phyloP scores from a whole-genome alignment of 2,113 vertebrate genomes.

The Sigmodon hispidus region DNA sequence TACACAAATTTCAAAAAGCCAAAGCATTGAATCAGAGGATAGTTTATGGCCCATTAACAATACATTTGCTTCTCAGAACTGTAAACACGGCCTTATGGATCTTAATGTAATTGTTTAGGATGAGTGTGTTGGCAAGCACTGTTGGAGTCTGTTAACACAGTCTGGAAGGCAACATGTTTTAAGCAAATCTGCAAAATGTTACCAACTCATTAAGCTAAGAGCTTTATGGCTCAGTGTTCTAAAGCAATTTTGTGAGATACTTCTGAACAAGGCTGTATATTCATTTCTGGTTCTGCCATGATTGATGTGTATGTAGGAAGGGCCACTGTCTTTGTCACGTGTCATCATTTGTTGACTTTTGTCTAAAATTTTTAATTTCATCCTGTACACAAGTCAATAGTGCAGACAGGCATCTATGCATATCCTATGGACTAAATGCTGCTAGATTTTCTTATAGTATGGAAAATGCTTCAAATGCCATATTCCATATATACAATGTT shows the following conservation, averaged over 20 bases:
- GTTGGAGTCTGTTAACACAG: slow-evolving; percentile 75
- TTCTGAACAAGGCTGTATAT: slow-evolving; percentile 52
- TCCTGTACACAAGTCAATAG: slow-evolving; percentile 1
- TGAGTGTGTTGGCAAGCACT: slow-evolving; percentile 75
- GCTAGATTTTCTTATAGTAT: slow-evolving; percentile 20
- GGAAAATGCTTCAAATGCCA: not conserved
- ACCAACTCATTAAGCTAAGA: slow-evolving; percentile 78
- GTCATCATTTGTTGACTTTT: slow-evolving; percentile 39
- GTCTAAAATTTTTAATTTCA: slow-evolving; percentile 26
- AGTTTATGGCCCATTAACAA: slow-evolving; percentile 76
- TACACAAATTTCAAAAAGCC: slow-evolving; percentile 78
- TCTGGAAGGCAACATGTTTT: slow-evolving; percentile 77
- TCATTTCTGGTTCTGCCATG: slow-evolving; percentile 73
- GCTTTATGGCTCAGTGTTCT: slow-evolving; percentile 69
- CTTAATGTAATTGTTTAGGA: slow-evolving; percentile 82
- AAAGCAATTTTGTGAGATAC: slow-evolving; percentile 52
- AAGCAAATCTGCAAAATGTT: slow-evolving; percentile 81
- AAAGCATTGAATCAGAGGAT: slow-evolving; percentile 73
- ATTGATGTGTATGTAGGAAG: slow-evolving; percentile 61
- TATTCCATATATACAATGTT: not conserved
- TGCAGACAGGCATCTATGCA: not conserved
- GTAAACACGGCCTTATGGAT: slow-evolving; percentile 78
- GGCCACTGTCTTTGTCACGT: not conserved
- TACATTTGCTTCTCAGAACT: slow-evolving; percentile 73
- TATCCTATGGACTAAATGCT: not conserved